phyloP scores from a whole-genome alignment of 2,113 vertebrate genomes.

The Siniperca knerii region DNA sequence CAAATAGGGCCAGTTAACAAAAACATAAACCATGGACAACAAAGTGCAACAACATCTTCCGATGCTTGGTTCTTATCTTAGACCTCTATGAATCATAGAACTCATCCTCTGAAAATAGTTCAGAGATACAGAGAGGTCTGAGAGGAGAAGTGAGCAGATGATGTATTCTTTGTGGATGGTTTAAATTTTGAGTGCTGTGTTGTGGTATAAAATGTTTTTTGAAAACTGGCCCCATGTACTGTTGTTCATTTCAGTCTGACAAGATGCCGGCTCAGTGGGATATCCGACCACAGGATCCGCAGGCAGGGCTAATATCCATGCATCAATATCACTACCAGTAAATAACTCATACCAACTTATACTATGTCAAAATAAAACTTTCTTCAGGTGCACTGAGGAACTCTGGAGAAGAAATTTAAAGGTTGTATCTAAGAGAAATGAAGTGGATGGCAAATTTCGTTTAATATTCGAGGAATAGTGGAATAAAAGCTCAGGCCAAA shows the following conservation, averaged over 20 bases:
- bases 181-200: conserved; percentile 25
- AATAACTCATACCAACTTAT: conserved; percentile 10
- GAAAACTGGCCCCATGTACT: not conserved
- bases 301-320: conserved; percentile 36
- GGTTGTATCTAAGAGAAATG: conserved; percentile 16
- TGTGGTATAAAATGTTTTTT: conserved; percentile 31
- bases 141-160: conserved; percentile 34
- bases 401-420: conserved; percentile 16
- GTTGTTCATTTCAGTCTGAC: conserved; percentile 39
- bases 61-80: conserved; percentile 9
- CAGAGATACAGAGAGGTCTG: conserved; percentile 30
- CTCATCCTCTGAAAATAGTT: conserved; percentile 42
- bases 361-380: conserved; percentile 27
- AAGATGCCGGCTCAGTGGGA: conserved; percentile 26
- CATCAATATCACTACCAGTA: conserved; percentile 26
- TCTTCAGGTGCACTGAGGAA: conserved; percentile 15
- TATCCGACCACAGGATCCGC: conserved; percentile 9
- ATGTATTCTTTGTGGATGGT: conserved; percentile 31
- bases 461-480: too few species aligned
- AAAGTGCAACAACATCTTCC: conserved; percentile 22
- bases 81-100: conserved; percentile 30
- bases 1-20: conserved; percentile 36
- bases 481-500: conserved; percentile 11
- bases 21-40: conserved; percentile 24
- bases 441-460: conserved; percentile 9